A percentile compares a stretch with the other conserved stretches of the same genome.
Evolutionary conservation across 2,888 invertebrate species (phyloP).

Genomic region (Heliconius hortense): DNA sequence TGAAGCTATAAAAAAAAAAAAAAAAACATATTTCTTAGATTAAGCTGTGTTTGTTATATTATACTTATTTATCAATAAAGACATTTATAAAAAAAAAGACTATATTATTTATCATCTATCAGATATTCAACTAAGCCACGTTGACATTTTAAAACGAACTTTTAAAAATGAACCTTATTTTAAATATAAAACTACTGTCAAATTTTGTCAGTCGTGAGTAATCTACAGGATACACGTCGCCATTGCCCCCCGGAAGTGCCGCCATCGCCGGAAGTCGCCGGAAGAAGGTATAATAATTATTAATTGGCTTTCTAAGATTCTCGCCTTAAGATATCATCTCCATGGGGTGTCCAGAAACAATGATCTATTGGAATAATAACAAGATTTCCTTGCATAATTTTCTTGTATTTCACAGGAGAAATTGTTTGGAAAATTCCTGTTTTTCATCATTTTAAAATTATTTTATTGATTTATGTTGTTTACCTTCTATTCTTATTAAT

Average conservation of each 20-base stretch:
- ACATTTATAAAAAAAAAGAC: no score
- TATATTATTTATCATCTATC: no score
- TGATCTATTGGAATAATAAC: slow-evolving; percentile 48
- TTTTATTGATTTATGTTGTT: background rate
- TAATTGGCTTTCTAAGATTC: slow-evolving; percentile 68
- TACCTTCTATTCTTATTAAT: background rate
- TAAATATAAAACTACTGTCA: slow-evolving; percentile 3
- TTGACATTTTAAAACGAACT: no score
- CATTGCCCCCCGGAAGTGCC: slow-evolving; percentile 61
- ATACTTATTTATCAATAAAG: no score
- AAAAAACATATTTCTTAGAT: no score
- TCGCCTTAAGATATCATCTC: slow-evolving; percentile 60
- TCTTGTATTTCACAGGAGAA: slow-evolving; percentile 21
- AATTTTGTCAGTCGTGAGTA: slow-evolving; percentile 52
- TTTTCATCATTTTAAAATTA: background rate
- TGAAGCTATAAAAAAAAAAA: no score
- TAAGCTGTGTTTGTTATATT: no score
- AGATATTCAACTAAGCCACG: no score
- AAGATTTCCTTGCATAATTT: slow-evolving; percentile 43
- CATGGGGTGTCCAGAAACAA: slow-evolving; percentile 56
- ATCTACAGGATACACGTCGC: slow-evolving; percentile 57
- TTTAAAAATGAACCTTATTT: background rate
- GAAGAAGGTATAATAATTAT: slow-evolving; percentile 79
- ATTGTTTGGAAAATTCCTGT: slow-evolving; percentile 35
- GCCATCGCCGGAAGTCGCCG: slow-evolving; percentile 65